Evolutionary conservation across 1,140 invertebrate species (phyloP).

Genomic region (Bradysia coprophila): DNA sequence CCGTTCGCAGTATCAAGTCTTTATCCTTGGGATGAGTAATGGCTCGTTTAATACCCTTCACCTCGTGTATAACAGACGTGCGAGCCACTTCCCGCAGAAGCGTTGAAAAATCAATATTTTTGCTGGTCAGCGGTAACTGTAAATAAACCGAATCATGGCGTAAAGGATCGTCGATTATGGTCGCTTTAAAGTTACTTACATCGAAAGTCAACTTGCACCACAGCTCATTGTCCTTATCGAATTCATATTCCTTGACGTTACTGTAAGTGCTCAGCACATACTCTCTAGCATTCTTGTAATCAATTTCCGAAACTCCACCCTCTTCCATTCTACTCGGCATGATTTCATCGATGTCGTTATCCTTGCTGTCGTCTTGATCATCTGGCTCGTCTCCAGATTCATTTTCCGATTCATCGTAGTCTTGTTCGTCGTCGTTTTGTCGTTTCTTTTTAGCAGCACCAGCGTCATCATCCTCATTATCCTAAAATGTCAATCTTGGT

Average conservation of each 20-base stretch:
- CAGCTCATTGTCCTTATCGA: conserved; percentile 45
- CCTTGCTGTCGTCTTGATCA: conserved; percentile 29
- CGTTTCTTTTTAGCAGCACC: conserved; percentile 32
- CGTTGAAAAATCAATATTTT: conserved; percentile 56
- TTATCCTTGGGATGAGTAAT: conserved; percentile 44
- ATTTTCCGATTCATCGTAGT: conserved; percentile 65
- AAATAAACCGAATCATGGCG: too few relatives aligned
- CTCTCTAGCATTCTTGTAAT: conserved; percentile 16
- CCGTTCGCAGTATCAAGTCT: conserved; percentile 63
- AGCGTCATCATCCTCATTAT: conserved; percentile 32
- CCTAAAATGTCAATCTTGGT: conserved; percentile 6
- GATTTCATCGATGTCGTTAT: conserved; percentile 29
- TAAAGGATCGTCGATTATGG: too few relatives aligned
- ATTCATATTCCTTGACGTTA: conserved; percentile 39
- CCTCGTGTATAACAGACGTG: conserved; percentile 60
- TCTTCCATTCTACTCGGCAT: conserved; percentile 11
- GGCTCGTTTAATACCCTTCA: conserved; percentile 63
- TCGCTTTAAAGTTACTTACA: too few relatives aligned
- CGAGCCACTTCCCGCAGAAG: conserved; percentile 54
- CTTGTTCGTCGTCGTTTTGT: conserved; percentile 42
- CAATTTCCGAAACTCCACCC: conserved; percentile 25
- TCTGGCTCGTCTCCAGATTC: conserved; percentile 40
- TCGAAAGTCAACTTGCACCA: conserved; percentile 57
- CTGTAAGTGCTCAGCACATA: conserved; percentile 22
- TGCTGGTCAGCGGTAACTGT: conserved; percentile 41